Evolutionary conservation across 92 coral and sea anemone genomes (phyloP), one percentile per base, ranked within the genome.

Genomic region (Zoanthus sociatus): DNA sequence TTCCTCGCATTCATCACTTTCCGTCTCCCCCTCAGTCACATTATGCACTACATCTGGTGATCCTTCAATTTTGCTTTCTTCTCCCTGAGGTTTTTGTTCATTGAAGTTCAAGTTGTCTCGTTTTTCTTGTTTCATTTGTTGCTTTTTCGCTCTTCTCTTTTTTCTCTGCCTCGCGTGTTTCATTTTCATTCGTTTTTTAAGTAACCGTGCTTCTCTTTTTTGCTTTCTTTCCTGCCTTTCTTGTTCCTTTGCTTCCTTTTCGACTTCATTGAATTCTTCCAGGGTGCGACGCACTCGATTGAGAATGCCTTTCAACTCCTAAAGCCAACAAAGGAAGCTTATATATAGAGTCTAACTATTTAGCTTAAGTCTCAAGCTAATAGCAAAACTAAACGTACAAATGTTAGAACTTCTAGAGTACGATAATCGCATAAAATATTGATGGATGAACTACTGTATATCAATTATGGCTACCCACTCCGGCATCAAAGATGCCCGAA

Each of bases 291-390:
- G 83, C 3, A 94, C 91, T 21, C 98, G 90, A 2, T 78, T 78
- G 20, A 91, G 78, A 61, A 94, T 88, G 1, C 50, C 7, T 20
- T 81, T 82, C 55, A 94, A 76, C 55, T 94, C 94, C 68, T 91
- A 61, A 26, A 32, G 32, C 13, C 12, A 78, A 18, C 17, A 60
- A 20, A 75, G 17, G 78, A 73, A 42, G 44, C 9, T 7, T 50
- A 50, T 5, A 48, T 48, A 5, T 2, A 13, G 17, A 32, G 20
- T 31, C 46, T 21, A 16, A 72, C 4, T 0, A 63, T 16, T 63
- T 63, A 50, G 42, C 42, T 2, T 4, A 37, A 37, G 42, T 37
- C 3, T 2, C 42, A 37, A 37, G 42, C 42, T 26, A 37, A 37
- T 37, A 37, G 42, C 42, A 37, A 37, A 37, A 37, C 4, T 37